These are phyloP conservation scores for Orthosia gracilis DNA, from an alignment of 2,888 invertebrate species.

Conservation along the genomic window DNA sequence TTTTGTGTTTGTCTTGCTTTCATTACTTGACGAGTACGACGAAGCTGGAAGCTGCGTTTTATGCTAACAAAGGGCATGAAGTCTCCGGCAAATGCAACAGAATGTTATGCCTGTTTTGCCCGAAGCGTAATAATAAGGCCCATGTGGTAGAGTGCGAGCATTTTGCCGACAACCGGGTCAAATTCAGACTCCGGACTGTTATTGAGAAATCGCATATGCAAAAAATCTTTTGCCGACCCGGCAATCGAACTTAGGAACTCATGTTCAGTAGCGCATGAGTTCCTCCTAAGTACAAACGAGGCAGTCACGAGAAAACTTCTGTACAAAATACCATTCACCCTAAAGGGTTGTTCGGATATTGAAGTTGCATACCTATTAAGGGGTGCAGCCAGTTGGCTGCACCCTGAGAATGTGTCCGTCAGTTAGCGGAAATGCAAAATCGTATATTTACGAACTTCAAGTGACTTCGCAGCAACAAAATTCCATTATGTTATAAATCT, in stretches of 20 bases:
- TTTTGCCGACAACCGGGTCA: too few species aligned
- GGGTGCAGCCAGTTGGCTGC: neutral
- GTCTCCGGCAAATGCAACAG: neutral
- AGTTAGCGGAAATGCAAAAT: constrained; percentile 37
- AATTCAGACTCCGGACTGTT: too few species aligned
- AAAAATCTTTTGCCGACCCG: too few species aligned
- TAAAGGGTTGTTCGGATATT: neutral
- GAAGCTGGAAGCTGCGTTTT: neutral
- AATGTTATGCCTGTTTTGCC: neutral
- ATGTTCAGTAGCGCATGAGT: too few species aligned
- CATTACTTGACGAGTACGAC: neutral
- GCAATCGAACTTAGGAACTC: too few species aligned
- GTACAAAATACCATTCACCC: neutral
- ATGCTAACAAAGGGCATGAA: neutral
- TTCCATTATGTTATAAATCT: constrained; percentile 3
- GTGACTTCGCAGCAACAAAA: neutral
- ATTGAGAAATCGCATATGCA: too few species aligned
- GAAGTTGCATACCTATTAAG: neutral
- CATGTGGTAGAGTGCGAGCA: too few species aligned
- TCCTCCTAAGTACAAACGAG: neutral
- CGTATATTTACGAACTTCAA: constrained; percentile 13
- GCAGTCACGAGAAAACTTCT: neutral
- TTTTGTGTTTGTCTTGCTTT: neutral
- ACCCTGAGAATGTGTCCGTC: neutral
- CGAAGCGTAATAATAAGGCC: too few species aligned